Evolutionary conservation across 2,888 invertebrate genomes (phyloP).

Genomic region (Sinhomidia bicolor): DNA sequence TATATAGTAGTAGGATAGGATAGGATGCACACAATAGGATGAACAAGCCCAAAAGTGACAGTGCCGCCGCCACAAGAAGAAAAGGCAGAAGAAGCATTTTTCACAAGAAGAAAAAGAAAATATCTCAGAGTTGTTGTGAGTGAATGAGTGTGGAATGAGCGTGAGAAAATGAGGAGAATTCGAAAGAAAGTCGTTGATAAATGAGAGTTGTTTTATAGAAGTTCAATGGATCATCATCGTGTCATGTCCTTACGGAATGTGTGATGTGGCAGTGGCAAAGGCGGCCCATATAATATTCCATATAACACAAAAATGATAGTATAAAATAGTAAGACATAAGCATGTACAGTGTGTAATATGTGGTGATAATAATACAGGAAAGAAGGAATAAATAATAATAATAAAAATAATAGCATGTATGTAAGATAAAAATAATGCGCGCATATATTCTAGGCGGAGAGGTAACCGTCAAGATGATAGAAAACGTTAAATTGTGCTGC

Average conservation of each 20-base stretch:
- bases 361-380: too few relatives aligned
- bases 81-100: too few relatives aligned
- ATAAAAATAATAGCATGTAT: too few relatives aligned
- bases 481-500: not conserved
- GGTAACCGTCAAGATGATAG: not conserved
- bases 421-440: not conserved
- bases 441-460: not conserved
- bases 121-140: not conserved
- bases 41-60: not conserved
- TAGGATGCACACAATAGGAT: too few relatives aligned
- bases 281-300: not conserved
- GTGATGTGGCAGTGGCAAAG: not conserved
- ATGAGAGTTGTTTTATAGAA: conserved; percentile 50
- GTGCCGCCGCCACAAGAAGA: conserved; percentile 20
- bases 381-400: too few relatives aligned
- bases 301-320: not conserved
- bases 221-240: conserved; percentile 49
- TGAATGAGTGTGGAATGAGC: conserved; percentile 15
- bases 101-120: not conserved
- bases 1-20: too few relatives aligned
- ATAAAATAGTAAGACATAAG: not conserved
- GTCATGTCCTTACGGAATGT: not conserved
- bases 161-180: conserved; percentile 40
- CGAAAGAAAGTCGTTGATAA: conserved; percentile 40
- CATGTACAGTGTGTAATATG: too few relatives aligned